Evolutionary conservation across 2,113 vertebrate genomes (phyloP), one percentile per base, ranked within the genome.

Genomic region (Phylloscopus trochiloides): DNA sequence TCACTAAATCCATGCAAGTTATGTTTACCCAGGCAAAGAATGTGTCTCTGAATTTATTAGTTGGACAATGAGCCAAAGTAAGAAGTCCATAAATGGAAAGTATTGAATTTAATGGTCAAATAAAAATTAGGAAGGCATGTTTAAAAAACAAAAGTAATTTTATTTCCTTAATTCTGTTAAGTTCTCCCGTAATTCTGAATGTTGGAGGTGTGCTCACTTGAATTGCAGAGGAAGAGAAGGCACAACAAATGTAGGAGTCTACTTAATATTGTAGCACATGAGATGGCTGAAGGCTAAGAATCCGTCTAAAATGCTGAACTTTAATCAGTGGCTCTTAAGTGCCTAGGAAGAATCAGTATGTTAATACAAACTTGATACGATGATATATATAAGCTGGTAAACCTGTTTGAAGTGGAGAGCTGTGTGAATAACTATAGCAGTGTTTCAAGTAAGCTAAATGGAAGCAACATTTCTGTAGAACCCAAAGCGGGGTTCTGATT

Each of bases 221-320:
- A 76, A 57, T 68, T 75, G 91, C 50, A 77, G 58, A 83, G 58
- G 47, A 65, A 82, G 61, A 89, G 36, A 52, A 54, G 15, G 51
- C 67, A 73, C 54, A 58, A 66, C 13, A 50, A 71, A 65, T 73
- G 51, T 43, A 90, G 86, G 50, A 73, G 34, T 66, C 42, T 73
- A 0, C 25, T 90, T 93, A 51, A 32, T 90, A 14, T 12, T 76
- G 67, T 52, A 67, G 86, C 63, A 58, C 71, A 20, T 66, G 88
- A 92, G 85, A 86, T 95, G 95, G 91, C 96, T 97, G 94, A 96
- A 92, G 95, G 96, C 95, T 95, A 95, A 80, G 92, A 83, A 96
- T 95, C 79, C 72, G 34, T 62, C 75, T 83, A 6, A 94, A 90
- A 88, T 34, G 55, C 75, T 95, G 67, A 83, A 88, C 90, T 93